These are phyloP conservation scores for Altica lythri DNA, from an alignment of 2,888 invertebrate genomes.

Conservation along the genomic window DNA sequence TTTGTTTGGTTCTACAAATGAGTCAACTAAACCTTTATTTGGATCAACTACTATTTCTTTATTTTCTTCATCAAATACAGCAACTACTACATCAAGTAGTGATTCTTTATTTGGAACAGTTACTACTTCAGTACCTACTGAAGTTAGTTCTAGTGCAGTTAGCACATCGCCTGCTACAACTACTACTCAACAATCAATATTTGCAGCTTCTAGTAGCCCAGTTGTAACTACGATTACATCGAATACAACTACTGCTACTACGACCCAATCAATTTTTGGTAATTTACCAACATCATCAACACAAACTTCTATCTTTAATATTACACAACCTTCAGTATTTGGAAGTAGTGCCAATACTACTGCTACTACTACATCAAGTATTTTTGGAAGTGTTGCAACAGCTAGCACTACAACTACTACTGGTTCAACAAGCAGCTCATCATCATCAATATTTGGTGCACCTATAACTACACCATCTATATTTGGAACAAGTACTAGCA, in stretches of 20 bases:
- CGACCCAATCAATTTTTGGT: too few relatives aligned
- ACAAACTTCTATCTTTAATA: too few relatives aligned
- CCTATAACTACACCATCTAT: slow-evolving; percentile 30
- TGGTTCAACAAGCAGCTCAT: too few relatives aligned
- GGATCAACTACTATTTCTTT: slow-evolving; percentile 30
- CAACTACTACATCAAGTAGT: slow-evolving; percentile 7
- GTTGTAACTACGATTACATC: too few relatives aligned
- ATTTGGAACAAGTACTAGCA: slow-evolving; percentile 6
- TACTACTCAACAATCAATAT: slow-evolving; percentile 16
- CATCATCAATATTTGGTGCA: too few relatives aligned
- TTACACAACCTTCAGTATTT: too few relatives aligned
- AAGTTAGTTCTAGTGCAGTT: slow-evolving; percentile 21
- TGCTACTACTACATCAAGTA: too few relatives aligned
- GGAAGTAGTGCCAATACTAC: too few relatives aligned
- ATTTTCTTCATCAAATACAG: slow-evolving; percentile 2
- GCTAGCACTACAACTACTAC: too few relatives aligned
- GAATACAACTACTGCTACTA: too few relatives aligned
- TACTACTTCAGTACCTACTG: slow-evolving; percentile 7
- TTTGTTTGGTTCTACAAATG: slow-evolving; percentile 33
- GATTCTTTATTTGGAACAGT: slow-evolving; percentile 27
- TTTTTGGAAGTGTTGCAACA: too few relatives aligned
- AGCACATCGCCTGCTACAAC: slow-evolving; percentile 8
- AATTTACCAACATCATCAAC: too few relatives aligned
- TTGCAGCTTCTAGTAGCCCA: slow-evolving; percentile 11
- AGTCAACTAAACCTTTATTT: slow-evolving; percentile 40